Percentiles rank a stretch among this genome's conserved stretches.
phyloP scores from a whole-genome alignment of 2,797 vertebrate species.

The Muraenolepis orangiensis region DNA sequence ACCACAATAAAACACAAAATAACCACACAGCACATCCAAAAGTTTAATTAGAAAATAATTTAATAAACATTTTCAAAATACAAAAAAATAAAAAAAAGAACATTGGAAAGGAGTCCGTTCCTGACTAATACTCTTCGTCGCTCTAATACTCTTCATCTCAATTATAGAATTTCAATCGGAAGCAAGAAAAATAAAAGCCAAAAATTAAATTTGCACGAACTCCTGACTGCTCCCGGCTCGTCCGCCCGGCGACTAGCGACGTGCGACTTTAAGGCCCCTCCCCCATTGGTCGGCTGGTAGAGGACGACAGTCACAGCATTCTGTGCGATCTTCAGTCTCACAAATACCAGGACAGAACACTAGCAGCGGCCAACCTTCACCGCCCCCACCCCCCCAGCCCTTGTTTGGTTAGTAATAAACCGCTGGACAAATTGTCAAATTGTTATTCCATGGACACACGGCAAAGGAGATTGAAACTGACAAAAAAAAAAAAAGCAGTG shows the following conservation, averaged over 20 bases:
- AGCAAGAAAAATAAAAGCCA: slow-evolving; percentile 42
- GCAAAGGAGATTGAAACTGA: slow-evolving; percentile 4
- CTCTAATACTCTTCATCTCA: slow-evolving; percentile 55
- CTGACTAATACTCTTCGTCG: slow-evolving; percentile 85
- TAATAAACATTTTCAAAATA: slow-evolving; percentile 78
- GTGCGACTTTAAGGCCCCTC: slow-evolving; percentile 36
- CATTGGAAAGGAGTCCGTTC: slow-evolving; percentile 72
- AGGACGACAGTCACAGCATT: slow-evolving; percentile 47
- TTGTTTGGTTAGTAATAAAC: background rate
- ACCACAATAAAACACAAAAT: background rate
- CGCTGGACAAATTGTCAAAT: slow-evolving; percentile 62
- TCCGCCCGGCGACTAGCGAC: slow-evolving; percentile 66
- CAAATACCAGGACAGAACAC: slow-evolving; percentile 76
- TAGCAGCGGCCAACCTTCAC: slow-evolving; percentile 71
- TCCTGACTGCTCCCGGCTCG: slow-evolving; percentile 61
- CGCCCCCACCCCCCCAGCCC: slow-evolving; percentile 3
- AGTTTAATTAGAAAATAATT: slow-evolving; percentile 81
- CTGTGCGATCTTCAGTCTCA: slow-evolving; percentile 84
- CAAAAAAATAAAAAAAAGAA: slow-evolving; percentile 75
- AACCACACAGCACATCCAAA: slow-evolving; percentile 25
- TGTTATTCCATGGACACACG: slow-evolving; percentile 10
- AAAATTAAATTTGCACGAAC: slow-evolving; percentile 73
- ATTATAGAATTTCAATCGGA: slow-evolving; percentile 42
- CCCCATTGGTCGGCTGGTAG: slow-evolving; percentile 16
- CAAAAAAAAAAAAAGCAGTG: slow-evolving; percentile 68